Base-by-base conservation (phyloP, 2,888 invertebrate species). In the Ormyrus labotus region DNA sequence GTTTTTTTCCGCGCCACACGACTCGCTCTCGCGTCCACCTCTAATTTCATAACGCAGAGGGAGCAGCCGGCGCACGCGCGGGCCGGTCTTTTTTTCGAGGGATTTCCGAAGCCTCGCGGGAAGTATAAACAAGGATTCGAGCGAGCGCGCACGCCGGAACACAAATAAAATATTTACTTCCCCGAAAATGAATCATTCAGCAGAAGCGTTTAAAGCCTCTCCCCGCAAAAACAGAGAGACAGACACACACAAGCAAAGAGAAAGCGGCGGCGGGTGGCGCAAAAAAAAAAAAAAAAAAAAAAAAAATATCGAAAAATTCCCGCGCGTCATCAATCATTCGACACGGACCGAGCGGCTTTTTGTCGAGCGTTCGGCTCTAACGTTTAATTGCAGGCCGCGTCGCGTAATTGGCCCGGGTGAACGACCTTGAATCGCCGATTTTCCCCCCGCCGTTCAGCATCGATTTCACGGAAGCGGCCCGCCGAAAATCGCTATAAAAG, bases 381-480 rank as follows among this genome's bases (percentile, higher is more conserved):
- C 69, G 73, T 81, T 81, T 78, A 81, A 81, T 81, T 74, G 69
- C 70, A 58, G 69, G 11, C 51, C 53, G 34, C 34, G 6, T 51
- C 50, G 53, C 34, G 71, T 78, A 77, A 78, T 81, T 77, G 77
- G 69, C 60, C 13, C 48, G 58, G 81, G 69, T 81, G 77, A 81
- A 78, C 70, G 74, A 61, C 77, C 81, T 74, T 78, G 74, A 69
- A 78, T 73, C 58, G n/a, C 55, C 80, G 75, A 73, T 67, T 78
- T 60, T 61, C 67, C 63, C 63, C 63, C 60, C 19, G 19, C 60
- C 34, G 19, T 34, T 34, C 34, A 6, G 19, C 68, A 50, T 50
- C n/a, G 50, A 71, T 61, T 71, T 71, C 72, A 47, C 53, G 63
- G 63, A 63, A 63, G 47, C 53, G 73, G 8, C 11, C 34, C n/a